Base-by-base conservation (phyloP, 2,888 invertebrate species). In the Mechanitis messenoides region DNA sequence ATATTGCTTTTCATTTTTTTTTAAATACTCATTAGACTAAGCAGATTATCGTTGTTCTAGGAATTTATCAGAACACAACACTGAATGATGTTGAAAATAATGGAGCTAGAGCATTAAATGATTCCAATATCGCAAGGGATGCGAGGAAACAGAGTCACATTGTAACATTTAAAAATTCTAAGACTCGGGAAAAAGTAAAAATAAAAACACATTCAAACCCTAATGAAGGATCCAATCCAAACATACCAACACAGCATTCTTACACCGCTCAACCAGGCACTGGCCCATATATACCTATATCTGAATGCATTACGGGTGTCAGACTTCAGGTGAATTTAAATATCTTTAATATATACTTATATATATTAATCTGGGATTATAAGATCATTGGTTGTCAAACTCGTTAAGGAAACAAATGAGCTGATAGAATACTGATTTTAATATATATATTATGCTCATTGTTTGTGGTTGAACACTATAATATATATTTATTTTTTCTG, bases 251-350 rank as follows among this genome's bases (percentile, higher is more conserved):
- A 0, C 79, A 20, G 20, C 20, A 73, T 56, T 79, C 79, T n/a
- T 76, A 77, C 35, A 75, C 74, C 56, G 79, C 77, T 50, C 61
- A 71, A 55, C 68, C 73, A 2, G 77, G 72, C 35, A 82, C 96
- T 9, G 95, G 96, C 33, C 96, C 96, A 0, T 97, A 97, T 81
- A 97, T 97, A 84, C 95, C 96, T 7, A 96, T 97, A 71, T 97
- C 96, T 60, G 97, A 97, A 84, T 97, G 97, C 81, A 94, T 96
- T 72, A 96, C 97, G 45, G 97, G 97, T 58, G 92, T 92, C 56
- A 91, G 93, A 45, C 81, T 85, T 11, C 83, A 90, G 83, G 88
- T 87, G 59, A 47, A 7, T 58, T 50, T 50, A 31, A 31, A 50
- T 50, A 9, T 55, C 58, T 33, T 45, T 12, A 28, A 33, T n/a